Base-by-base conservation (phyloP, 1,140 invertebrate genomes). In the Augochlora pura region DNA sequence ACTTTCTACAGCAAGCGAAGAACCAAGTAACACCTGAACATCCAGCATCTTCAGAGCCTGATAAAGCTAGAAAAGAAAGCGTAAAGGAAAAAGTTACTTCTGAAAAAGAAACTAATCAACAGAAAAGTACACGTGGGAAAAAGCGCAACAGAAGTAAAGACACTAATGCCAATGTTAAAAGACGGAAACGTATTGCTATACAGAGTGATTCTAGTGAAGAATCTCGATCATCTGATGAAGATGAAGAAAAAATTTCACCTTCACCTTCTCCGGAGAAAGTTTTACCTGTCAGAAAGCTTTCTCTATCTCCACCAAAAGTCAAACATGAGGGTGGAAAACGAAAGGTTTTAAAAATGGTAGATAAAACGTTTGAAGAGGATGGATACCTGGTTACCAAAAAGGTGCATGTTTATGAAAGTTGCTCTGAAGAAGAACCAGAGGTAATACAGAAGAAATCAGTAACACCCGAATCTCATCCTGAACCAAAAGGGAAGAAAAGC, bases 321-420 rank as follows among this genome's bases (percentile, higher is more conserved):
- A 86, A 86, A 76, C 16, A 60, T 9, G 71, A 88, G 70, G 85
- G 75, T 64, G 89, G 89, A 1, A 93, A 91, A 83, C 80, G 82
- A 18, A 91, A 89, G 67, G 74, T 92, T 10, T 81, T 90, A 25
- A 93, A 92, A 82, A 64, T 83, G 1, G 75, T 92, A 6, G 90
- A 89, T 49, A 87, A 89, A 80, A 90, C 90, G n/a, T 91, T 83
- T 39, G 74, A 89, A 32, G 92, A 93, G 32, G 90, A 92, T 82
- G 93, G 92, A 10, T 93, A 73, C 67, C 62, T 93, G 57, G 85
- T 92, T 5, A 93, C 91, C 1, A 91, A 90, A 68, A 92, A 92
- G 70, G 87, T 88, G 18, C 86, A 89, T 18, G 84, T 92, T 42
- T 89, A 90, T 54, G 91, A 92, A 82, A 91, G 89, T 78, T 87